These are phyloP conservation scores for Ylistrum balloti DNA, from an alignment of 1,140 invertebrate genomes.

Conservation along the genomic window DNA sequence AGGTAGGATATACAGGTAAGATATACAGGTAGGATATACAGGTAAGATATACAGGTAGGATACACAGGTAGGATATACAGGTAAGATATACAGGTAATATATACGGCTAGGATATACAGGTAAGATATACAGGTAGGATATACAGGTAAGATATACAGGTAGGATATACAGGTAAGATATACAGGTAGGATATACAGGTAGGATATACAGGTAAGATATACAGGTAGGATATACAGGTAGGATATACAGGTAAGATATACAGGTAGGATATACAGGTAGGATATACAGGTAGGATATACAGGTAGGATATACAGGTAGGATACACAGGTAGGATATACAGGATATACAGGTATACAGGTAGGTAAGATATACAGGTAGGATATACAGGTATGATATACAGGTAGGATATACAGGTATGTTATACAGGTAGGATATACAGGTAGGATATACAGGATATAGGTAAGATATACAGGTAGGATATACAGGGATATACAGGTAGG, in stretches of 20 bases:
- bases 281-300: too few relatives aligned
- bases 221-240: background rate
- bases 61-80: too few relatives aligned
- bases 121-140: background rate
- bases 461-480: slow-evolving; percentile 4
- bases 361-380: too few relatives aligned
- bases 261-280: too few relatives aligned
- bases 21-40: background rate
- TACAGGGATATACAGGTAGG: background rate
- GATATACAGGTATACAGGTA: background rate
- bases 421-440: background rate
- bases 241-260: background rate
- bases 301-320: background rate
- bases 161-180: background rate
- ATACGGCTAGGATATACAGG: background rate
- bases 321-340: background rate
- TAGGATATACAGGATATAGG: background rate
- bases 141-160: background rate
- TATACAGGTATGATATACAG: too few relatives aligned
- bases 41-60: too few relatives aligned
- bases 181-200: background rate
- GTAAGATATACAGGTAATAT: too few relatives aligned
- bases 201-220: background rate
- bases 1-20: background rate
- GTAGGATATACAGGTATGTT: background rate